Conservation (phyloP, 30 jellyfish, hydroid and myxozoan species). For the Cassiopea xamachana region DNA sequence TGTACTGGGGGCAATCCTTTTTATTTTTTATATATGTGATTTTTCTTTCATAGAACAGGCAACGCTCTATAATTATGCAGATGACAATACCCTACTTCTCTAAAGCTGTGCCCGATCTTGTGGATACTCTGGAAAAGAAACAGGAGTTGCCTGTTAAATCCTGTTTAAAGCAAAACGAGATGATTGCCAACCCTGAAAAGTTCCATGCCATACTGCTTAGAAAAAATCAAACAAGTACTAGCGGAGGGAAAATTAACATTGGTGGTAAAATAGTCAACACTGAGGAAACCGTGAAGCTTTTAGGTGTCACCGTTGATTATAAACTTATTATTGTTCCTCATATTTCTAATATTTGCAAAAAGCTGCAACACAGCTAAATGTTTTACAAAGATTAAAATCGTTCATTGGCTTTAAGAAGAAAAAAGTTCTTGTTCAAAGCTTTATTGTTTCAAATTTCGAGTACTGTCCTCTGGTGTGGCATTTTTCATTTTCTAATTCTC, state of each 20-base stretch:
- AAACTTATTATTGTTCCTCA: neutral
- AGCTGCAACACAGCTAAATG: neutral
- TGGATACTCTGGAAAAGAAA: neutral
- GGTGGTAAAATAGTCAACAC: neutral
- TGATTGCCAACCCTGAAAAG: no score
- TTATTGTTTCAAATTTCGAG: neutral
- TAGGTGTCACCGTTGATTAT: neutral
- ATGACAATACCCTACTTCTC: constrained; percentile 51
- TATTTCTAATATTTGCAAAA: neutral
- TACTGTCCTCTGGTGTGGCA: constrained; percentile 34
- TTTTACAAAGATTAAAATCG: neutral
- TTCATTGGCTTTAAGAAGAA: neutral
- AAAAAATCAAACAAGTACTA: neutral
- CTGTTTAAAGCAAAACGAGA: neutral
- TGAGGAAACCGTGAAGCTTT: constrained; percentile 1
- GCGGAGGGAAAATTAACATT: neutral
- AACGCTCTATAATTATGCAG: neutral
- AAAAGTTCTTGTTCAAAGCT: neutral
- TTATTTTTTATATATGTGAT: constrained; percentile 16
- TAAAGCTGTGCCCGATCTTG: neutral
- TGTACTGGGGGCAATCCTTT: neutral
- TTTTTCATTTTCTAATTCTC: constrained; percentile 30
- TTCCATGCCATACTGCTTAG: neutral
- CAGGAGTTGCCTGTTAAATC: neutral
- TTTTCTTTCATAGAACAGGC: constrained; percentile 1